A percentile compares a stretch with the other conserved stretches of the same genome.
These are phyloP conservation scores for Chromobotia macracanthus DNA, from an alignment of 2,797 vertebrate species.

Conservation along the genomic window DNA sequence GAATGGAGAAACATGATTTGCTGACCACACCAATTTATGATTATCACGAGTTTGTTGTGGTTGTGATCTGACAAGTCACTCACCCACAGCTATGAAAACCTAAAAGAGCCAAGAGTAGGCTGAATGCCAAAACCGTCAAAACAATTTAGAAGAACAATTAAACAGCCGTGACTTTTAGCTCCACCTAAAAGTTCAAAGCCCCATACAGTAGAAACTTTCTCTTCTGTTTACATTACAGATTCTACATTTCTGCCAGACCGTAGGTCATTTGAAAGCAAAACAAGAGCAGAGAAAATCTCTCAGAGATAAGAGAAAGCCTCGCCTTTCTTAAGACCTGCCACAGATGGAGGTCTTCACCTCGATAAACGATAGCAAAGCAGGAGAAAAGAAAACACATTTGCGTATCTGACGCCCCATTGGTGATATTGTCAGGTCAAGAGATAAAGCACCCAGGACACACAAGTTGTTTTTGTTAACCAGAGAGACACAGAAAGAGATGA, in stretches of 20 bases:
- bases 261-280: slow-evolving; percentile 35
- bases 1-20: slow-evolving; percentile 8
- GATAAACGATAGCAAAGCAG: slow-evolving; percentile 66
- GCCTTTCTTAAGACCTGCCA: slow-evolving; percentile 58
- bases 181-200: slow-evolving; percentile 47
- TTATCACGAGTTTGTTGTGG: slow-evolving; percentile 15
- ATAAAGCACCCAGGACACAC: slow-evolving; percentile 64
- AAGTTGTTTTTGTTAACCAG: slow-evolving; percentile 17
- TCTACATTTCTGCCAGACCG: slow-evolving; percentile 11
- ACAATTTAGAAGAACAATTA: slow-evolving; percentile 25
- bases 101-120: slow-evolving; percentile 12
- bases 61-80: slow-evolving; percentile 41
- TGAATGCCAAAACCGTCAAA: slow-evolving; percentile 12
- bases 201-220: slow-evolving; percentile 34
- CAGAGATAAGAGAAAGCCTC: slow-evolving; percentile 67
- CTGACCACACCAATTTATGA: slow-evolving; percentile 7
- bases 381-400: slow-evolving; percentile 57
- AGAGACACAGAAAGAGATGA: slow-evolving; percentile 44
- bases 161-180: slow-evolving; percentile 19
- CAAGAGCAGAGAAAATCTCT: slow-evolving; percentile 15
- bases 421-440: slow-evolving; percentile 72
- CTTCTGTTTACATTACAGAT: slow-evolving; percentile 32
- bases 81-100: slow-evolving; percentile 15
- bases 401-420: slow-evolving; percentile 63
- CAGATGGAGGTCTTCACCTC: slow-evolving; percentile 75